Evolutionary conservation across 2,113 vertebrate genomes (phyloP).

Genomic region (Dunckerocampus dactyliophorus): DNA sequence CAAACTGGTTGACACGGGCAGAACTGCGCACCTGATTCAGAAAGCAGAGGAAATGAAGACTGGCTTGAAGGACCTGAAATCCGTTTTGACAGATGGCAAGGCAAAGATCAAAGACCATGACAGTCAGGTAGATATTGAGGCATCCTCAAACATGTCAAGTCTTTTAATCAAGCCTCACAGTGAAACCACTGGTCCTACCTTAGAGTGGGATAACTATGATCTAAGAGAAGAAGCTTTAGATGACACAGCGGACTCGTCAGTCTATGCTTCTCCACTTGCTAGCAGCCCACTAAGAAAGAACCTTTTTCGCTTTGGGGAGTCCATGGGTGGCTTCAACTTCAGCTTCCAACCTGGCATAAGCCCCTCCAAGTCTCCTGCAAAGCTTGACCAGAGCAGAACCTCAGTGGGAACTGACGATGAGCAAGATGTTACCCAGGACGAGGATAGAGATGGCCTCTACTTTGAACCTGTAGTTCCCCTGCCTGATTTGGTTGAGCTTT

Average conservation of each 20-base stretch:
- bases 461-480: slow-evolving; percentile 95
- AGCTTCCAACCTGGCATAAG: slow-evolving; percentile 93
- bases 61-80: slow-evolving; percentile 94
- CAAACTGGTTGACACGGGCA: slow-evolving; percentile 90
- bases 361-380: slow-evolving; percentile 90
- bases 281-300: slow-evolving; percentile 86
- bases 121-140: slow-evolving; percentile 35
- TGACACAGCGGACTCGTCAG: slow-evolving; percentile 79
- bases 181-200: slow-evolving; percentile 79
- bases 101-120: slow-evolving; percentile 79
- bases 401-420: slow-evolving; percentile 91
- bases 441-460: slow-evolving; percentile 90
- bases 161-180: slow-evolving; percentile 68
- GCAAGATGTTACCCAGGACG: slow-evolving; percentile 86
- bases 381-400: slow-evolving; percentile 84
- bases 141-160: slow-evolving; percentile 55
- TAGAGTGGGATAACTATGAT: slow-evolving; percentile 94
- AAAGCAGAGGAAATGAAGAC: slow-evolving; percentile 98
- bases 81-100: slow-evolving; percentile 86
- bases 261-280: slow-evolving; percentile 80
- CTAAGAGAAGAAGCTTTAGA: slow-evolving; percentile 82
- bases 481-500: slow-evolving; percentile 88
- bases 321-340: slow-evolving; percentile 90
- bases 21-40: slow-evolving; percentile 91
- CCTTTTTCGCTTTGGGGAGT: slow-evolving; percentile 93